phyloP scores from a whole-genome alignment of 1,140 invertebrate species.

The Andrena cerasifolii region DNA sequence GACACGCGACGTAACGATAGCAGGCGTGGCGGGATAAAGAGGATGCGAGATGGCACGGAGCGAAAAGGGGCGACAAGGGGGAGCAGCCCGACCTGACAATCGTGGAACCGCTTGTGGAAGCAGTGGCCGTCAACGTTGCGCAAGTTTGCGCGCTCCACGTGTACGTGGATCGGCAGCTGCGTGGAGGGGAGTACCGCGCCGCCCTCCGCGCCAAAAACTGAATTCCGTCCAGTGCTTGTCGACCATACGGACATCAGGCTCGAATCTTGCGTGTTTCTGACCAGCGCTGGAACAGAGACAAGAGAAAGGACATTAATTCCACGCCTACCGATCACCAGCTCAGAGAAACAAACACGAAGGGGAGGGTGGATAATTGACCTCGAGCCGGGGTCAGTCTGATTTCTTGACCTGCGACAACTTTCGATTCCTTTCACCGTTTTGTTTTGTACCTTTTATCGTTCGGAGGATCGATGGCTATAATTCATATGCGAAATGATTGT shows the following conservation, averaged over 20 bases:
- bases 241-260: constrained; percentile 82
- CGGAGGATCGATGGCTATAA: too few relatives aligned
- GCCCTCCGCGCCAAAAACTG: constrained; percentile 77
- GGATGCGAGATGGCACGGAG: constrained; percentile 29
- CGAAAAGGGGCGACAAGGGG: constrained; percentile 22
- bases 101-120: constrained; percentile 77
- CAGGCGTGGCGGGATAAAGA: constrained; percentile 3
- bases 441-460: too few relatives aligned
- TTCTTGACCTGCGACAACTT: background rate
- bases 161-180: constrained; percentile 74
- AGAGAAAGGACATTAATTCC: background rate
- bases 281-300: constrained; percentile 59
- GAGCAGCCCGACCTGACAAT: constrained; percentile 75
- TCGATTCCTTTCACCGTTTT: too few relatives aligned
- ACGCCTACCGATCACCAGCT: too few relatives aligned
- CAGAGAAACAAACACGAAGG: too few relatives aligned
- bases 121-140: constrained; percentile 77
- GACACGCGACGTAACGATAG: background rate
- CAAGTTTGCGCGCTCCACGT: constrained; percentile 74
- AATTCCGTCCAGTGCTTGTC: constrained; percentile 80
- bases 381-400: too few relatives aligned
- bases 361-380: background rate
- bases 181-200: constrained; percentile 69
- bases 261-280: constrained; percentile 58
- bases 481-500: too few relatives aligned